A percentile compares a stretch with the other conserved stretches of the same genome.
These are phyloP conservation scores for Chiloscyllium plagiosum DNA, from an alignment of 2,113 vertebrate genomes.

Conservation along the genomic window DNA sequence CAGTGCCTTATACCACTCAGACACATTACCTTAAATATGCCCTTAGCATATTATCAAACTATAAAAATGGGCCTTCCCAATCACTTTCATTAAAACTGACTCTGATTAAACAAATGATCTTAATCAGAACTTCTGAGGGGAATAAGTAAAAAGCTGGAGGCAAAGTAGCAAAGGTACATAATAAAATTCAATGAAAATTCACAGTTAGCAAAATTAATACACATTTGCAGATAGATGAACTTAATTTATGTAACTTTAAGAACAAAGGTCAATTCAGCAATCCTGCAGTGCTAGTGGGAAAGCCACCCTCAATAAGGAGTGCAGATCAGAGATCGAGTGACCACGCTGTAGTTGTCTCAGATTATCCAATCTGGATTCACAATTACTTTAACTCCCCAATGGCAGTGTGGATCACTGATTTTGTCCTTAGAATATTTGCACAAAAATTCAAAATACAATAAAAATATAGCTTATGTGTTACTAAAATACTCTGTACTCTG, in stretches of 20 bases:
- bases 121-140: not conserved
- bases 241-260: constrained; percentile 46
- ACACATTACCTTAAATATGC: not conserved
- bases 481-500: constrained; percentile 74
- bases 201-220: constrained; percentile 70
- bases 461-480: constrained; percentile 75
- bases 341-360: not conserved
- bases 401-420: constrained; percentile 46
- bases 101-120: constrained; percentile 18
- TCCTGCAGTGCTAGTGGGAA: not conserved
- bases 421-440: constrained; percentile 63
- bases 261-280: not conserved
- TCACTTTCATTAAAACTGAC: not conserved
- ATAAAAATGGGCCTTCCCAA: not conserved
- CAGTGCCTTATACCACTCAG: no score
- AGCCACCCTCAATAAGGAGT: not conserved
- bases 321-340: not conserved
- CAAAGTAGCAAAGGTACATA: constrained; percentile 27
- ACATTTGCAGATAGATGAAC: constrained; percentile 40
- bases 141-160: constrained; percentile 20
- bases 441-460: constrained; percentile 65
- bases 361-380: not conserved
- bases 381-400: not conserved
- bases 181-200: constrained; percentile 54
- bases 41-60: not conserved